phyloP scores from a whole-genome alignment of 2,797 vertebrate species.

The Dendrocincla tyrannina region DNA sequence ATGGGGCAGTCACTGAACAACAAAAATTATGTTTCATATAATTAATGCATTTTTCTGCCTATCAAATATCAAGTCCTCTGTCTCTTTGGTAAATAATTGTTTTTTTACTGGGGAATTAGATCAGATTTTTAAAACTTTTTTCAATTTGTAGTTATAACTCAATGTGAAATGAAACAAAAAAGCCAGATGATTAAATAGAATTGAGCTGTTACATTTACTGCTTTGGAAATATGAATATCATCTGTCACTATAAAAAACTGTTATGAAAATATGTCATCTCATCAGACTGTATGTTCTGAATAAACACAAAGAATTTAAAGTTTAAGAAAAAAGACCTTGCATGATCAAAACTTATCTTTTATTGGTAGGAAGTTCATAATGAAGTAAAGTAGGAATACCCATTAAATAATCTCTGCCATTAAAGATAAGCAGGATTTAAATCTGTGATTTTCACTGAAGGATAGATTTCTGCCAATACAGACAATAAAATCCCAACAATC shows the following conservation, averaged over 20 bases:
- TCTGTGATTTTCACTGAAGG: not conserved
- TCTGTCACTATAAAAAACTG: slow-evolving; percentile 22
- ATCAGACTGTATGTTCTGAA: not conserved
- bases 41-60: not conserved
- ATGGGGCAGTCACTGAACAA: not conserved
- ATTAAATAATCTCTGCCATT: not conserved
- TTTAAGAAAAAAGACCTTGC: not conserved
- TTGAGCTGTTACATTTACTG: slow-evolving; percentile 20
- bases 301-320: not conserved
- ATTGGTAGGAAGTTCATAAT: not conserved
- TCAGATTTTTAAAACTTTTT: not conserved
- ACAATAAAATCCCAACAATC: not conserved
- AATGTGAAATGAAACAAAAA: not conserved
- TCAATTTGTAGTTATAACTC: not conserved
- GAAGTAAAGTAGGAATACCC: not conserved
- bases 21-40: not conserved
- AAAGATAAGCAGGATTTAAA: not conserved
- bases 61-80: not conserved
- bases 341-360: not conserved
- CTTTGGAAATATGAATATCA: slow-evolving; percentile 36
- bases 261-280: not conserved
- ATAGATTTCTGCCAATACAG: not conserved
- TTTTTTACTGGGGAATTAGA: not conserved
- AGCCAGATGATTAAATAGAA: slow-evolving; percentile 3
- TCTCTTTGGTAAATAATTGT: not conserved